Evolutionary conservation across 1,140 invertebrate species (phyloP).

Genomic region (Philopotamus ludificatus): DNA sequence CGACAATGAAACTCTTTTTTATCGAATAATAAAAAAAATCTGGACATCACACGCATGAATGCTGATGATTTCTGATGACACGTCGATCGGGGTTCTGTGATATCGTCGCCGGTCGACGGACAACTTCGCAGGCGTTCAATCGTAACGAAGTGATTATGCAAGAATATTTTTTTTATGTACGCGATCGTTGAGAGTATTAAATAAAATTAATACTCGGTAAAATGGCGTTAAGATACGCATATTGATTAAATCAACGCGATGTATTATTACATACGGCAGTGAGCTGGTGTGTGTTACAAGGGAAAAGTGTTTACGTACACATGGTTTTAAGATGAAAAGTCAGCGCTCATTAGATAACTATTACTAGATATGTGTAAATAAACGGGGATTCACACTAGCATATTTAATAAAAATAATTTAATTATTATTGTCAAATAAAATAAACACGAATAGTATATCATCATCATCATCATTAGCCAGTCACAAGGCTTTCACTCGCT

Average conservation of each 20-base stretch:
- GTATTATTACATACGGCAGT: neutral
- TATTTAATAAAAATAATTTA: no score
- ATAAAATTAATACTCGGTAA: no score
- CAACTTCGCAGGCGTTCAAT: neutral
- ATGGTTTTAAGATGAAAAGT: slow-evolving; percentile 7
- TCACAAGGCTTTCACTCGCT: no score
- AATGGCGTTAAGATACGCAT: neutral
- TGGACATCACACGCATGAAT: no score
- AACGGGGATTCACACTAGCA: no score
- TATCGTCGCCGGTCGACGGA: neutral
- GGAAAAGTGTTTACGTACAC: neutral
- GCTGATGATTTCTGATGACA: neutral
- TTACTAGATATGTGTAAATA: slow-evolving; percentile 1
- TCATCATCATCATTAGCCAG: no score
- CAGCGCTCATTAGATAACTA: slow-evolving; percentile 9
- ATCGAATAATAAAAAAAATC: no score
- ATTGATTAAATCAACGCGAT: neutral
- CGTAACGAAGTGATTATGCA: neutral
- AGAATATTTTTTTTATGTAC: neutral
- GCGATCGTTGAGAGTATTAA: no score
- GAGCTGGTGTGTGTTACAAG: neutral
- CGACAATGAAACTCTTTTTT: no score
- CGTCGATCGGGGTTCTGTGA: neutral
- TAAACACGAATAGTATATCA: no score
- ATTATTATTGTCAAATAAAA: no score